Evolutionary conservation across 2,888 invertebrate genomes (phyloP).

Genomic region (Cancer borealis): DNA sequence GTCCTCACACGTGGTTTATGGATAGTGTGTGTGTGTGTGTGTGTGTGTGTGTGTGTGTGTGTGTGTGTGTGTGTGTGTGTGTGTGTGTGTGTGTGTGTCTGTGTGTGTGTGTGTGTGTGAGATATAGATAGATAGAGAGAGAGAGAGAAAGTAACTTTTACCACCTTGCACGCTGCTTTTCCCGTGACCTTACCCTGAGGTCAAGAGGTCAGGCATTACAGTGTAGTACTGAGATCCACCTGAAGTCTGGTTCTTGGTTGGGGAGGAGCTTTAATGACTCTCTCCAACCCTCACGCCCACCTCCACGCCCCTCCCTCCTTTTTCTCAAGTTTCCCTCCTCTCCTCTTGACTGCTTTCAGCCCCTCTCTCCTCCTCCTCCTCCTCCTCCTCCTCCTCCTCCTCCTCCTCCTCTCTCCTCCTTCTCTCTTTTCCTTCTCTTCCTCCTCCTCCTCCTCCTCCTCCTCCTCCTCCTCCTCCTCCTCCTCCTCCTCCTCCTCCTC

Average conservation of each 20-base stretch:
- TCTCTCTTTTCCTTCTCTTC: not conserved
- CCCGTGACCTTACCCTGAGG: not conserved
- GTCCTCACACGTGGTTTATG: not conserved
- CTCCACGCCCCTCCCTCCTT: not conserved
- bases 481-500: not conserved
- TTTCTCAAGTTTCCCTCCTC: not conserved
- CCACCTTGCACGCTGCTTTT: not conserved
- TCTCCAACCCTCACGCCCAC: not conserved
- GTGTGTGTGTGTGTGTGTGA: constrained; percentile 9
- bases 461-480: not conserved
- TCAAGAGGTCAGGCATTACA: not conserved
- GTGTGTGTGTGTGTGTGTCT: not conserved
- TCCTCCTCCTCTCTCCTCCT: not conserved
- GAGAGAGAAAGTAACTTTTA: not conserved
- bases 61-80: constrained; percentile 40
- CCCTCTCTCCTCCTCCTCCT: not conserved
- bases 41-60: constrained; percentile 40
- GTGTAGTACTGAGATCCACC: not conserved
- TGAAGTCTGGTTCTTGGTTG: not conserved
- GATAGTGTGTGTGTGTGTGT: constrained; percentile 23
- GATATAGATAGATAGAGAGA: not conserved
- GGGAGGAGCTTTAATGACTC: not conserved
- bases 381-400: not conserved
- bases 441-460: not conserved
- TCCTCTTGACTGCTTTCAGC: not conserved